Evolutionary conservation across 1,140 invertebrate species (phyloP), one percentile per base, ranked within the genome.

Genomic region (Hesperophylax magnus): DNA sequence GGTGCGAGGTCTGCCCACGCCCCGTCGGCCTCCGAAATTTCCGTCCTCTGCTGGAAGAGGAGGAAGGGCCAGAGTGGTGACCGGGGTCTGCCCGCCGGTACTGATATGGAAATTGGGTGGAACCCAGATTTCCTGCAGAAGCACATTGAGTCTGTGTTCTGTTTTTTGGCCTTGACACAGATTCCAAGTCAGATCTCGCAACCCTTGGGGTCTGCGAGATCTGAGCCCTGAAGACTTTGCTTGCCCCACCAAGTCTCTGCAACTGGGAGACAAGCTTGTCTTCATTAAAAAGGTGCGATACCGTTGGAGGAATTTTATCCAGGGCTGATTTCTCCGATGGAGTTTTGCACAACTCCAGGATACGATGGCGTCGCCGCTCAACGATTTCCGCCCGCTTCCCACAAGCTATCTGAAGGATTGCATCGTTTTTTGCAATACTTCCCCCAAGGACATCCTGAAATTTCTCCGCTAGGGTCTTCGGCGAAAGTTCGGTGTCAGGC

Each of bases 251-350:
- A 34, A 85, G 58, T 15, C 84, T 85, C 67, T 85, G 82, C 3
- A 85, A 81, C 1, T 85, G 71, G n/a, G 84, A 77, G 15, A 58
- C 24, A 9, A 84, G 77, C 15, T 82, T 82, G 15, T 82, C 81
- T 56, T 84, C 83, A 34, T 67, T 78, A 72, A 86, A 86, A 0
- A 86, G 60, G 52, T 84, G 82, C 9, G 85, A 82, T 1, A 72
- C 17, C 52, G 79, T 85, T 14, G 84, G 84, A 15, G 85, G 84
- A 24, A 86, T 65, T 20, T 79, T 78, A 1, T 69, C 78, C 22
- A 86, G 52, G 8, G 84, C 81, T 27, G 77, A 81, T 31, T 83
- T 82, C 47, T 85, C 65, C 20, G 82, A 84, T 11, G 79, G 82
- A 71, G 84, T 85, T 22, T 65, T 76, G 20, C 84, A 15, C 18